A percentile compares a stretch with the other conserved stretches of the same genome.
Evolutionary conservation across 1,140 invertebrate genomes (phyloP).

Genomic region (Trypoxylus dichotomus): DNA sequence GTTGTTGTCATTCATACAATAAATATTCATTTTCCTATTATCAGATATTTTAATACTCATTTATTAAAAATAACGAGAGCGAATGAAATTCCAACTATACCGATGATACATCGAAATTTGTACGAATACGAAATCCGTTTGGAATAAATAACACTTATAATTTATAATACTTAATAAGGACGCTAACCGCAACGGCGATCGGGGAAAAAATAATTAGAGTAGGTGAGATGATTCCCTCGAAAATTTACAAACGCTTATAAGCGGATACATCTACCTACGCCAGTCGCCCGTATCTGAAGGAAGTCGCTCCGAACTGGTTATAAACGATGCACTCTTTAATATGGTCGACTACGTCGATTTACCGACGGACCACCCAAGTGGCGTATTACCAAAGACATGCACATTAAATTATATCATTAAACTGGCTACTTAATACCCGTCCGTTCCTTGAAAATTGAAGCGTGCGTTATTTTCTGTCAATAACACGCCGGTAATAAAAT

Average conservation of each 20-base stretch:
- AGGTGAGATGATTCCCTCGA: background rate
- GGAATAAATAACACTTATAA: too few species aligned
- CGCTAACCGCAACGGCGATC: background rate
- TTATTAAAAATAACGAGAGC: too few species aligned
- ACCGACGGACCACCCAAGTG: constrained; percentile 39
- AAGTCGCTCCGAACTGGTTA: background rate
- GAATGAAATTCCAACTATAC: too few species aligned
- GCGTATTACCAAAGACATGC: constrained; percentile 40
- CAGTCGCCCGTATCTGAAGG: too few species aligned
- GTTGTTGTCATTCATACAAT: too few species aligned
- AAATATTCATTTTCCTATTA: too few species aligned
- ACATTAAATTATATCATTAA: constrained; percentile 44
- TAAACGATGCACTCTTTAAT: background rate
- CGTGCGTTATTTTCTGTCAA: background rate
- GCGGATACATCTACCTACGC: background rate
- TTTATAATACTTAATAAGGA: background rate
- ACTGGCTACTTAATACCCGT: constrained; percentile 23
- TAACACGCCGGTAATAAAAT: background rate
- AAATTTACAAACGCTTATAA: background rate
- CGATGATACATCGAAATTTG: too few species aligned
- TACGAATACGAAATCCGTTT: too few species aligned
- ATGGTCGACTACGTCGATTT: constrained; percentile 39
- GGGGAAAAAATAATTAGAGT: background rate
- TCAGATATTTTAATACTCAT: too few species aligned
- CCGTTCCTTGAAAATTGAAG: constrained; percentile 8